Base-by-base conservation (phyloP, 2,888 invertebrate species). In the Eueremaeus valkanovi region DNA sequence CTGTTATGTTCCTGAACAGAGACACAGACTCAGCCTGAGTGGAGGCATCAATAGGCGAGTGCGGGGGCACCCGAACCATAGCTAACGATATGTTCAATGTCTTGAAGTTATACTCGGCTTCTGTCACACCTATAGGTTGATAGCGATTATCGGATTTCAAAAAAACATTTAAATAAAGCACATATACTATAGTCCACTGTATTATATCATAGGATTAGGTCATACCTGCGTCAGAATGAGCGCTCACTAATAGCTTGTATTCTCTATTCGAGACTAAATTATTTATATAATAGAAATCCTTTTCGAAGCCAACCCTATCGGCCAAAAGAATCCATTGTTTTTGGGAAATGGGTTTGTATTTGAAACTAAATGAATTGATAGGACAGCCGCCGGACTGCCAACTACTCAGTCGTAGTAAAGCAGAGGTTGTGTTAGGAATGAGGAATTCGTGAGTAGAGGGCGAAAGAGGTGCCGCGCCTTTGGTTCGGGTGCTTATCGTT, bases 321-420 rank as follows among this genome's bases (percentile, higher is more conserved):
- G 76, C 76, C 13, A 78, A 72, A 8, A 58, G 63, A 18, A 77
- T 77, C 78, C 78, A 79, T 45, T 78, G 79, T 36, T 76, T 75
- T 40, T 76, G 77, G 40, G 55, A 33, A 70, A 72, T 24, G 24
- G 73, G 73, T 68, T 78, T 76, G 16, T 77, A 76, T 45, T 77
- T 76, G 5, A 79, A 76, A 29, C 78, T 77, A 63, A 73, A 79
- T n/a, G 76, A 66, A 9, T 75, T 63, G 27, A 79, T 78, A 21
- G 78, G 77, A 74, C 79, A 79, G 11, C 79, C 79, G 2, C 78
- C 76, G 11, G 74, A 74, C 5, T 75, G 75, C 79, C 79, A 79
- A 9, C 78, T 76, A 18, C 75, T 76, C 16, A 79, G 75, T n/a
- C 75, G 73, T 24, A 79, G 72, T 0, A 76, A 72, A 11, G 76